Evolutionary conservation across 1,140 invertebrate genomes (phyloP).

Genomic region (Ceratosolen solmsi): DNA sequence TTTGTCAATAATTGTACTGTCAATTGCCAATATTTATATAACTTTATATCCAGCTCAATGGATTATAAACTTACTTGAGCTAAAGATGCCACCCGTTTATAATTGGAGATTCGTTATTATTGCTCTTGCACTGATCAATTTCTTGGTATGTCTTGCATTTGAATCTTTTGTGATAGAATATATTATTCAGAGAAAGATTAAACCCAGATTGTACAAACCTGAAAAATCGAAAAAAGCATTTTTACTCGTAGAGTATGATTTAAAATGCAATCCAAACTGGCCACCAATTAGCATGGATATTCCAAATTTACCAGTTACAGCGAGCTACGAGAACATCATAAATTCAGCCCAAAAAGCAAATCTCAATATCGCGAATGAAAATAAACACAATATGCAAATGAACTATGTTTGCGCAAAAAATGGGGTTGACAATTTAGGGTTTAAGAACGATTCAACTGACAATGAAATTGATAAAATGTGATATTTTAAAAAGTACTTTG

Average conservation of each 20-base stretch:
- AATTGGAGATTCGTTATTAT: conserved; percentile 79
- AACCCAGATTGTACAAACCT: conserved; percentile 74
- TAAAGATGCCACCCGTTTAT: conserved; percentile 79
- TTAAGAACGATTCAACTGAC: conserved; percentile 32
- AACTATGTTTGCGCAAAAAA: conserved; percentile 21
- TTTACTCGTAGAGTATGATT: conserved; percentile 69
- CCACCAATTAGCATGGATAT: conserved; percentile 58
- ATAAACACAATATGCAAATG: conserved; percentile 36
- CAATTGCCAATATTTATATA: conserved; percentile 79
- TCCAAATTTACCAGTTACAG: conserved; percentile 54
- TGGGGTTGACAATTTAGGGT: conserved; percentile 57
- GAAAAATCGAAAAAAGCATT: conserved; percentile 76
- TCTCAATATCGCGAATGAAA: conserved; percentile 40
- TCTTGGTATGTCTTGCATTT: conserved; percentile 76
- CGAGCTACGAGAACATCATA: conserved; percentile 58
- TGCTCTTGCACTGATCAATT: conserved; percentile 76
- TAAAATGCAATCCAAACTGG: conserved; percentile 64
- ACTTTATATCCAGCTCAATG: conserved; percentile 80
- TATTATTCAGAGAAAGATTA: conserved; percentile 74
- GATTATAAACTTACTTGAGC: conserved; percentile 77
- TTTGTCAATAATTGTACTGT: conserved; percentile 78
- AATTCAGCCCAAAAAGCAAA: conserved; percentile 43
- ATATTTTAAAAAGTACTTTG: conserved; percentile 26
- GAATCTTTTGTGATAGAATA: conserved; percentile 79
- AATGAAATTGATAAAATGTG: conserved; percentile 42